Evolutionary conservation across 2,797 vertebrate genomes (phyloP).

Genomic region (Leuciscus waleckii): DNA sequence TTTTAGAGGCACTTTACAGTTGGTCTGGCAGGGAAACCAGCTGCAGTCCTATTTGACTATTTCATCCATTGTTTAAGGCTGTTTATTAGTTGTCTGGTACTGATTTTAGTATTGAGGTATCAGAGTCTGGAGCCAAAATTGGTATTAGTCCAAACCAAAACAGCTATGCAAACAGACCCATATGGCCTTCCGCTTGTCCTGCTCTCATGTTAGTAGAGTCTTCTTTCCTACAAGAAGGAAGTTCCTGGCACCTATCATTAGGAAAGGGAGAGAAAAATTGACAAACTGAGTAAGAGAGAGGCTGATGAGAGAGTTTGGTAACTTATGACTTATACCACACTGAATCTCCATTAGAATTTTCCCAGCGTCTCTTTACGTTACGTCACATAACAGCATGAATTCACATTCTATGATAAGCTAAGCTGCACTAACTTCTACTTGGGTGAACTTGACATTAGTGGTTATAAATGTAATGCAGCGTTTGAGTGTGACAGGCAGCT

Average conservation of each 20-base stretch:
- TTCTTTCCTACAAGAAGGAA: not conserved
- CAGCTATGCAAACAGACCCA: conserved; percentile 10
- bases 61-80: not conserved
- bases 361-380: not conserved
- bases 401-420: conserved; percentile 1
- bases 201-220: not conserved
- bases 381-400: not conserved
- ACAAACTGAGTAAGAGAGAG: not conserved
- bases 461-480: not conserved
- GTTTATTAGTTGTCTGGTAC: not conserved
- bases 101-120: not conserved
- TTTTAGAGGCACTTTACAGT: not conserved
- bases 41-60: not conserved
- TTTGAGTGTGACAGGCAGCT: conserved; percentile 3
- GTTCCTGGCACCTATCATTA: not conserved
- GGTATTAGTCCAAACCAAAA: conserved; percentile 7
- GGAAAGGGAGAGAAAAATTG: not conserved
- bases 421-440: not conserved
- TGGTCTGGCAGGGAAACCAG: not conserved
- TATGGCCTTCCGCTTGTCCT: not conserved
- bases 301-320: not conserved
- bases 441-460: not conserved
- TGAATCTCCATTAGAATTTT: conserved; percentile 3
- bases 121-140: conserved; percentile 7
- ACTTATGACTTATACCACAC: not conserved